These are phyloP conservation scores for Struthio camelus DNA, from an alignment of 2,113 vertebrate genomes.

Conservation along the genomic window DNA sequence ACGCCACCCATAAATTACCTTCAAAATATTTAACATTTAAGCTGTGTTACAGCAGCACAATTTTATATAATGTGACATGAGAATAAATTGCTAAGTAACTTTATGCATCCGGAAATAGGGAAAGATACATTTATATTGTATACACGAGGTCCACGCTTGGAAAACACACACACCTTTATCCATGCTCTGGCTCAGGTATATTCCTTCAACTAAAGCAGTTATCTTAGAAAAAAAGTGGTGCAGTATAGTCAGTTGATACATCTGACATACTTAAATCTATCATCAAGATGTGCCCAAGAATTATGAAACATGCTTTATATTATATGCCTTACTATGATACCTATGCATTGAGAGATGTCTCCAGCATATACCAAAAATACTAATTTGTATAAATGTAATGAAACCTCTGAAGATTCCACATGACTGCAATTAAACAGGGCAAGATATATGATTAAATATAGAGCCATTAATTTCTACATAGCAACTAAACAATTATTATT, in stretches of 20 bases:
- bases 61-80: constrained; percentile 61
- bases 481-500: neutral
- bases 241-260: neutral
- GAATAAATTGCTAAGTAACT: constrained; percentile 38
- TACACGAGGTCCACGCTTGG: neutral
- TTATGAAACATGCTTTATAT: neutral
- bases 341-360: neutral
- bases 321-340: neutral
- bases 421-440: neutral
- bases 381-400: accelerated
- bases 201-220: neutral
- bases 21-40: constrained; percentile 61
- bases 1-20: constrained; percentile 71
- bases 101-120: neutral
- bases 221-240: neutral
- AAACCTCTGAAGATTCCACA: neutral
- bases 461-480: neutral
- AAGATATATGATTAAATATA: neutral
- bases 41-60: constrained; percentile 27
- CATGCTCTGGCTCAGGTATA: neutral
- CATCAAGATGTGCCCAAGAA: neutral
- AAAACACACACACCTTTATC: neutral
- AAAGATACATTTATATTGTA: constrained; percentile 9
- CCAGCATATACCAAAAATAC: neutral
- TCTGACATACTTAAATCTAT: neutral